Conservation (phyloP, 2,888 invertebrate species). For the Romanomermis culicivorax region DNA sequence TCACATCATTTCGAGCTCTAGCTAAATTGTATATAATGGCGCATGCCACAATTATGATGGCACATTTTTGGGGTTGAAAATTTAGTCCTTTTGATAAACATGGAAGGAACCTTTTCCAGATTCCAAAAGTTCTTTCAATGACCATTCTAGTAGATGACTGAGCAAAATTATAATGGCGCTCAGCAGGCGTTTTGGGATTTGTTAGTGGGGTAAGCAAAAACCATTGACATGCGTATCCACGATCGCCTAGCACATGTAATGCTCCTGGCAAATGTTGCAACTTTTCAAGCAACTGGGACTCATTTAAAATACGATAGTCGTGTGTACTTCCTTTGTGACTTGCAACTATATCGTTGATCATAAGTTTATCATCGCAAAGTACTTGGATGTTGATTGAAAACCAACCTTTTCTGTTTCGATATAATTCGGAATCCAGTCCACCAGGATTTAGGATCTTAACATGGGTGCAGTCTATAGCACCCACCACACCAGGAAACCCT, state of each 20-base stretch:
- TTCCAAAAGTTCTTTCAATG: conserved; percentile 2
- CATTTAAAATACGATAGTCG: neutral
- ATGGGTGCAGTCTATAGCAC: neutral
- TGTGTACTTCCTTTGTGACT: neutral
- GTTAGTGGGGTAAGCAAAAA: neutral
- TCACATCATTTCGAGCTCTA: neutral
- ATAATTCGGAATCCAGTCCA: neutral
- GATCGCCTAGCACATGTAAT: neutral
- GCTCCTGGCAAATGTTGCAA: neutral
- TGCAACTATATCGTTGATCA: neutral
- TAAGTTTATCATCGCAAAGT: neutral
- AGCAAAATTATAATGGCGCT: conserved; percentile 4
- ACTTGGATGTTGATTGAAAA: conserved; percentile 1
- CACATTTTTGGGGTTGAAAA: neutral
- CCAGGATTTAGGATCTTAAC: neutral
- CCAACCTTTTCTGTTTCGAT: neutral
- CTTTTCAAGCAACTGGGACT: neutral
- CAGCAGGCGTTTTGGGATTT: neutral
- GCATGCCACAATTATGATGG: neutral
- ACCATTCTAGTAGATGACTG: neutral
- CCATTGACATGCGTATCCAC: neutral
- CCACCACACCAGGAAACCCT: neutral
- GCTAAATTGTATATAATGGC: conserved; percentile 3
- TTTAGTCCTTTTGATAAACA: neutral
- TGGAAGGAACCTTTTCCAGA: conserved; percentile 4